Conservation (phyloP, 2,888 invertebrate species). For the Mythimna vitellina region DNA sequence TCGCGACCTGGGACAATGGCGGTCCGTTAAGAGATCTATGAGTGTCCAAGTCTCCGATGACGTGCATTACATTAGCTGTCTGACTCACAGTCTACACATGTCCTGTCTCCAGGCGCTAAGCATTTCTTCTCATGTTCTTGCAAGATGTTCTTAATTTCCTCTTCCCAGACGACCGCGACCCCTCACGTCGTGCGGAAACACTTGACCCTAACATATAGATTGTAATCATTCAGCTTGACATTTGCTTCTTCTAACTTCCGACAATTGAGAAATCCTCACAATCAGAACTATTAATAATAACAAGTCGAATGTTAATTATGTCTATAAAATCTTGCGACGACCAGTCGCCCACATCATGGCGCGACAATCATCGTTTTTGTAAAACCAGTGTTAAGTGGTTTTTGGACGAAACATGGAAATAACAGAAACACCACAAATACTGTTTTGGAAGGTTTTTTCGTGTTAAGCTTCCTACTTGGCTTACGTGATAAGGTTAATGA, state of each 20-base stretch:
- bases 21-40: conserved; percentile 77
- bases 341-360: conserved; percentile 41
- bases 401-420: conserved; percentile 8
- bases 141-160: conserved; percentile 28
- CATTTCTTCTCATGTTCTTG: conserved; percentile 28
- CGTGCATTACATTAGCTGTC: conserved; percentile 59
- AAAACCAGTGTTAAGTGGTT: conserved; percentile 28
- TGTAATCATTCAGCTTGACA: conserved; percentile 30
- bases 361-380: conserved; percentile 26
- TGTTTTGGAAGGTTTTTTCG: conserved; percentile 22
- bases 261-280: conserved; percentile 14
- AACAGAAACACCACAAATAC: conserved; percentile 19
- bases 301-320: conserved; percentile 23
- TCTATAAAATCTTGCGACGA: conserved; percentile 1
- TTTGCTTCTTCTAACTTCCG: conserved; percentile 46
- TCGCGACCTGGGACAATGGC: conserved; percentile 71
- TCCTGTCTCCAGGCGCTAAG: conserved; percentile 60
- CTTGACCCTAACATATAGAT: conserved; percentile 41
- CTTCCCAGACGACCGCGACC: conserved; percentile 25
- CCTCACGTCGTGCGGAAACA: conserved; percentile 11
- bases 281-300: conserved; percentile 23
- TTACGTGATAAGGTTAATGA: conserved; percentile 63
- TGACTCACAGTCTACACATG: conserved; percentile 58
- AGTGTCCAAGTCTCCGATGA: conserved; percentile 56
- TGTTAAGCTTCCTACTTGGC: conserved; percentile 34